Percentiles rank a stretch among this genome's conserved stretches.
Conservation (phyloP, 2,113 vertebrate genomes). For the Anser brachyrhynchus region DNA sequence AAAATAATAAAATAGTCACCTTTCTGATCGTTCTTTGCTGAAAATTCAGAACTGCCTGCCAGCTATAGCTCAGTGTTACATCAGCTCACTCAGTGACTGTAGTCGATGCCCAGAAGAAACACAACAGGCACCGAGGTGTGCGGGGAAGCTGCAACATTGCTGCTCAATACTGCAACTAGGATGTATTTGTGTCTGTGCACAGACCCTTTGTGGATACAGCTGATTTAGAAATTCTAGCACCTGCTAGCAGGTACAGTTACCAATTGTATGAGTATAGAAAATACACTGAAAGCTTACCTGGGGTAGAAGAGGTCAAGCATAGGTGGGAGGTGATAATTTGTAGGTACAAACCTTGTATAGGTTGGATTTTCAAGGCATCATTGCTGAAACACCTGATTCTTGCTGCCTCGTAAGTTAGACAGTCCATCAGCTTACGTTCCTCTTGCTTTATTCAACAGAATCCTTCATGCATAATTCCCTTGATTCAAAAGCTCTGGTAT, state of each 20-base stretch:
- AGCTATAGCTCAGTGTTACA: neutral
- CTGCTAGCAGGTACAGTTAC: neutral
- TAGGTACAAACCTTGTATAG: neutral
- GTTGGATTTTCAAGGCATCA: neutral
- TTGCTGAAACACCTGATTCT: neutral
- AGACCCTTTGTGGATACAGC: neutral
- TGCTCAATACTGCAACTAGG: accelerated
- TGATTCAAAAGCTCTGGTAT: neutral
- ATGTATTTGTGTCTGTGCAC: neutral
- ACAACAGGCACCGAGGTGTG: neutral
- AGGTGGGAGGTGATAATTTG: neutral
- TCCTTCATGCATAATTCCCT: neutral
- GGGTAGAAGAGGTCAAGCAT: neutral
- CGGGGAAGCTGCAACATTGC: neutral
- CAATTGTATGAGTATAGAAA: neutral
- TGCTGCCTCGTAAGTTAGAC: neutral
- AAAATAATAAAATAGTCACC: slow-evolving; percentile 37
- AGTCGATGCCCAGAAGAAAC: neutral
- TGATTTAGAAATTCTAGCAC: neutral
- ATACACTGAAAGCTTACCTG: neutral
- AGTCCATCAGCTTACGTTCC: neutral
- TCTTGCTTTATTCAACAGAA: neutral
- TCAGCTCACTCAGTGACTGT: neutral
- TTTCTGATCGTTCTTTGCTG: slow-evolving; percentile 12
- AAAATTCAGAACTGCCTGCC: neutral